Evolutionary conservation across 2,113 vertebrate species (phyloP), one percentile per base, ranked within the genome.

Genomic region (Perognathus longimembris): DNA sequence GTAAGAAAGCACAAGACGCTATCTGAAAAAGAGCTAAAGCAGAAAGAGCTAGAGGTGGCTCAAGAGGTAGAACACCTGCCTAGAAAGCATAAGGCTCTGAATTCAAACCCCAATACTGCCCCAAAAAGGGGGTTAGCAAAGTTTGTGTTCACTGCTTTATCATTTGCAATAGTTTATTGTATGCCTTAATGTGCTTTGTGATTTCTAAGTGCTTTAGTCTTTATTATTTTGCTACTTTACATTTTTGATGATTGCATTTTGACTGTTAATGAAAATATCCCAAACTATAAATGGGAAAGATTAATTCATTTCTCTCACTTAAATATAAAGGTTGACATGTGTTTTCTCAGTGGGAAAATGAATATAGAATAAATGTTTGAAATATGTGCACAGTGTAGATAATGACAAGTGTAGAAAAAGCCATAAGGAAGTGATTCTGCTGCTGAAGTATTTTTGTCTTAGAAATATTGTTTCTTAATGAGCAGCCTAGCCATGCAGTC

Each of bases 401-500:
- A 71, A 71, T 59, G 24, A 30, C 32, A 30, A 79, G 54, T 73
- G 3, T 26, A 90, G 36, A 74, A 38, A 50, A 81, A 54, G 17
- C 75, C 11, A 36, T 30, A 59, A 54, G 61, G 64, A 69, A 63
- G 38, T 61, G 32, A 38, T 93, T 59, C 64, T 91, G 4, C 54
- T 86, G 7, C 36, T 40, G 64, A 84, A 4, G 18, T 67, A n/a
- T 75, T 14, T 71, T 26, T 75, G 8, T 84, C 57, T 89, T 88
- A 93, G 42, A 63, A 90, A 88, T 83, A 78, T 32, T 70, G 28
- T 75, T 89, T 79, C n/a, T 75, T 92, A 74, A 80, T 89, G 91
- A 88, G 81, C 91, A 80, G 75, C n/a, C 28, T 85, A 77, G 54
- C 15, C 67, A 21, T 57, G 42, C 3, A 59, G 30, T 94, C 70